Evolutionary conservation across 2,113 vertebrate genomes (phyloP).

Genomic region (Chascanopsetta lugubris): DNA sequence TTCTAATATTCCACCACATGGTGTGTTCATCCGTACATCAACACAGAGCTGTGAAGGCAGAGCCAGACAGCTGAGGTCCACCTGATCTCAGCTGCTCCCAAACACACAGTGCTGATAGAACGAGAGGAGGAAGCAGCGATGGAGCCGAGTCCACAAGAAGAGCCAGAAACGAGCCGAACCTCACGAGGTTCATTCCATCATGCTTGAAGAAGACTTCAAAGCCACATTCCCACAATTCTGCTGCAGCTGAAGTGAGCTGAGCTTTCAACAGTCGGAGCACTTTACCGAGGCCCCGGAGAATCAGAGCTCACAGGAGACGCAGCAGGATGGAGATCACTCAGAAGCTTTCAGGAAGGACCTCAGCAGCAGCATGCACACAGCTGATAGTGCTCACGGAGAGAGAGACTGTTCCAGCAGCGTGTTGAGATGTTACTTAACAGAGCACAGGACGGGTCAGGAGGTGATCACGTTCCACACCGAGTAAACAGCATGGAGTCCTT

Average conservation of each 20-base stretch:
- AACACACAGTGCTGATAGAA: constrained; percentile 38
- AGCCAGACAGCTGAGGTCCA: constrained; percentile 10
- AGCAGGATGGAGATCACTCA: constrained; percentile 7
- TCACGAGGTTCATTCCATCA: constrained; percentile 40
- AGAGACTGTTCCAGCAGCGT: background rate
- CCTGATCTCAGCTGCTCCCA: constrained; percentile 10
- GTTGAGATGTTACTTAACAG: background rate
- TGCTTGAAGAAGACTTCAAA: constrained; percentile 55
- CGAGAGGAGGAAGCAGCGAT: constrained; percentile 23
- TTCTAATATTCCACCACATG: constrained; percentile 7
- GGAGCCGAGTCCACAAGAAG: constrained; percentile 26
- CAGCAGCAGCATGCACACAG: constrained; percentile 7
- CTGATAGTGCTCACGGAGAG: background rate
- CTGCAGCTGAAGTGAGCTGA: constrained; percentile 40
- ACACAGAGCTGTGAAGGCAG: constrained; percentile 13
- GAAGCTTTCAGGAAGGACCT: constrained; percentile 11
- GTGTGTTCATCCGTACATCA: constrained; percentile 12
- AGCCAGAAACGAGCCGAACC: constrained; percentile 1
- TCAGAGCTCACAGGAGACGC: constrained; percentile 36
- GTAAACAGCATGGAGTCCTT: background rate
- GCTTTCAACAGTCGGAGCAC: constrained; percentile 55
- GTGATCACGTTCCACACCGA: background rate
- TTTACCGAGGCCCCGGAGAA: constrained; percentile 28
- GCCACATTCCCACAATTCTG: constrained; percentile 25
- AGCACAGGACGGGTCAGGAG: constrained; percentile 5